Conservation (phyloP, 2,888 invertebrate genomes). For the Sphaeridia pumilis region DNA sequence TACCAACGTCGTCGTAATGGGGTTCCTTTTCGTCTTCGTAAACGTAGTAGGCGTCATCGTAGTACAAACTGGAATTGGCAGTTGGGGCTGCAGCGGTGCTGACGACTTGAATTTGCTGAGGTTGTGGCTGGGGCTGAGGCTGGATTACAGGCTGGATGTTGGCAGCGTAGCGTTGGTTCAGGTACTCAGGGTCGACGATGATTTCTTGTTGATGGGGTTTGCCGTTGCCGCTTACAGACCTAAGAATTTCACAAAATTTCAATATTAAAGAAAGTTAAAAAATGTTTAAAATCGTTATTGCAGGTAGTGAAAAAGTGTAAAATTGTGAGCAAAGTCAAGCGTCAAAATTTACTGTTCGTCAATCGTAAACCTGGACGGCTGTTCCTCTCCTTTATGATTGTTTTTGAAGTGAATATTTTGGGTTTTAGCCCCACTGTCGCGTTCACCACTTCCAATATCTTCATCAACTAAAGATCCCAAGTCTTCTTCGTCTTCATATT, state of each 20-base stretch:
- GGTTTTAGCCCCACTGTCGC: slow-evolving; percentile 2
- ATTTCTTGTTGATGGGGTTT: slow-evolving; percentile 13
- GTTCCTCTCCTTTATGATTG: neutral
- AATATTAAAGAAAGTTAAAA: neutral
- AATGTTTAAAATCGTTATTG: neutral
- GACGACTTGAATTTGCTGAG: neutral
- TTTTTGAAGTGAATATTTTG: neutral
- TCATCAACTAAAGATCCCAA: neutral
- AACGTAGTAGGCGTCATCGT: slow-evolving; percentile 32
- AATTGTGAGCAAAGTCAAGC: neutral
- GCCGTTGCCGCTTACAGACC: slow-evolving; percentile 13
- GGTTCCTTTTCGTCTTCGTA: slow-evolving; percentile 30
- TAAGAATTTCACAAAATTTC: neutral
- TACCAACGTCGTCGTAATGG: slow-evolving; percentile 18
- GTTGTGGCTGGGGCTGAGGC: neutral
- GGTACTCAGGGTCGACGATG: slow-evolving; percentile 21
- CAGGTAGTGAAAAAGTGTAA: neutral
- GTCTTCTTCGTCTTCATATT: neutral
- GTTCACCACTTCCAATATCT: neutral
- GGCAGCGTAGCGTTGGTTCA: slow-evolving; percentile 29
- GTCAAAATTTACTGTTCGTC: slow-evolving; percentile 11
- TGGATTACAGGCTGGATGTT: slow-evolving; percentile 18
- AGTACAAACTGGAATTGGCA: slow-evolving; percentile 9
- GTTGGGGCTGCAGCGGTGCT: neutral
- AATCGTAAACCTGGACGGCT: slow-evolving; percentile 8